Base-by-base conservation (phyloP, 2,113 vertebrate genomes). In the Cyphomyrus plagiostoma region DNA sequence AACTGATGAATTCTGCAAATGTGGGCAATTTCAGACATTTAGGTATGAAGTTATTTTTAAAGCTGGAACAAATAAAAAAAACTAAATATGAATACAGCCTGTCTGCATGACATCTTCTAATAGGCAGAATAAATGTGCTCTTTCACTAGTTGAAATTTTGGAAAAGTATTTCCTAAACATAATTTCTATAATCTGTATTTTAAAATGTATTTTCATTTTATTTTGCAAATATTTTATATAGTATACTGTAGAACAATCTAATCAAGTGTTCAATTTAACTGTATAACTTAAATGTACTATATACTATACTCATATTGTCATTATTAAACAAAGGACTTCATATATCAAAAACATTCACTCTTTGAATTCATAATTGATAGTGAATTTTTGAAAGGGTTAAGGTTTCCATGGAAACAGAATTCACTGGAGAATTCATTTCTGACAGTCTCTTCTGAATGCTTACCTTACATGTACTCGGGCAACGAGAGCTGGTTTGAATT, bases 381-480 rank as follows among this genome's bases (percentile, higher is more conserved):
- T 11, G 83, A 58, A 89, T 85, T 62, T 39, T 42, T 42, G 11
- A 83, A 45, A 83, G 30, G 52, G 39, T 89, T 85, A 58, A 11
- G n/a, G 89, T 85, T 89, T 89, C 89, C 53, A 58, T 85, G 23
- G 77, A 89, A 84, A 62, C 21, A 26, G 35, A 89, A 83, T 89
- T 89, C 49, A 52, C 50, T 42, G 30, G 74, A 53, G 74, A 82
- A 89, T 89, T 83, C 30, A 53, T 83, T 62, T 19, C 49, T 45
- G 23, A 45, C 13, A 17, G 89, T 89, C 21, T 23, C 49, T 23
- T 89, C n/a, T 3, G 11, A 62, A 58, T 30, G 8, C 46, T 13
- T 58, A 45, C 1, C 80, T 62, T 62, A 21, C 53, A 26, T 49
- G 45, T 74, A 26, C 6, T 21, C 23, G 23, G 23, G 42, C 80